Conservation (phyloP, 2,797 vertebrate species). For the Saxicola maurus region DNA sequence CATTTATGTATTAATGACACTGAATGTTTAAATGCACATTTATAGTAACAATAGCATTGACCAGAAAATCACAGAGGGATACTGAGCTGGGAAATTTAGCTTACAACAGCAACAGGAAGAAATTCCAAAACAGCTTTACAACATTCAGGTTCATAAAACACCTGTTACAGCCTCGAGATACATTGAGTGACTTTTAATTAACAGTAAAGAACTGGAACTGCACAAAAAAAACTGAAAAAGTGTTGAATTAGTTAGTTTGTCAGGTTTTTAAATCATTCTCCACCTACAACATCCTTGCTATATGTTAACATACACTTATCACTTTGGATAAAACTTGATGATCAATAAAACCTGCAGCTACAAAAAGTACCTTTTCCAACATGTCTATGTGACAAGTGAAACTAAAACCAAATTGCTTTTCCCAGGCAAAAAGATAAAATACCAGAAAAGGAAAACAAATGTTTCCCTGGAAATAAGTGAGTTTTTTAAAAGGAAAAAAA, state of each 20-base stretch:
- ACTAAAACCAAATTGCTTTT: slow-evolving; percentile 11
- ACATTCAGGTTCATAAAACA: background rate
- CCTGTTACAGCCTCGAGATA: background rate
- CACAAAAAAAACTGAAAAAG: background rate
- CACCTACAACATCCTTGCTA: background rate
- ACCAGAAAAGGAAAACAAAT: background rate
- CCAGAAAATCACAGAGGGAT: background rate
- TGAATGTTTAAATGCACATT: background rate
- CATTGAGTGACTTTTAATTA: background rate
- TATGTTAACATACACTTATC: background rate
- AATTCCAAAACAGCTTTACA: background rate
- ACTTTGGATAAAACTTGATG: background rate
- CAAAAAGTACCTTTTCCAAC: background rate
- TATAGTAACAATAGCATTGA: background rate
- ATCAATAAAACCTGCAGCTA: background rate
- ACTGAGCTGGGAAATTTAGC: background rate
- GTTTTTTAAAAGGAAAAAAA: background rate
- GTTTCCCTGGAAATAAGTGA: background rate
- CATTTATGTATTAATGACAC: background rate
- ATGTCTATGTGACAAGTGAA: background rate
- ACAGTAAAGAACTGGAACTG: background rate
- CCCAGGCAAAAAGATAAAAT: background rate
- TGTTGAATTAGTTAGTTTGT: background rate
- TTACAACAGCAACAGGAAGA: background rate
- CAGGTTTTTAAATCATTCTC: background rate